Evolutionary conservation across 23 tunicate genomes (phyloP), one percentile per base, ranked within the genome.

Genomic region (Phallusia fumigata): DNA sequence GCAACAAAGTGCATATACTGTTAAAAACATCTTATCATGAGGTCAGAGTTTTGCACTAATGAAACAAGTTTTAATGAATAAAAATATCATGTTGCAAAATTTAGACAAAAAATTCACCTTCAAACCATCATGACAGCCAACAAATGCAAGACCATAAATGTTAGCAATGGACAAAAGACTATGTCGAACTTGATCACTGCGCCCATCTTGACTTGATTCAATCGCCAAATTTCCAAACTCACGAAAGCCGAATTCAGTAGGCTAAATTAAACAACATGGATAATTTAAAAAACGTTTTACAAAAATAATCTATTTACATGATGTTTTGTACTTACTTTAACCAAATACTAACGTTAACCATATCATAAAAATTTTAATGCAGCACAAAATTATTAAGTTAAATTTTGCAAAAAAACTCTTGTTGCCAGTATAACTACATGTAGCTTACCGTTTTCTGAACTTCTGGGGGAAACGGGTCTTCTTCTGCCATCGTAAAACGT

Each of bases 401-500:
- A n/a, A n/a, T n/a, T n/a, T n/a, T n/a, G n/a, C n/a, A n/a, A n/a
- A n/a, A n/a, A n/a, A n/a, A n/a, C n/a, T n/a, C n/a, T n/a, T n/a
- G n/a, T n/a, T n/a, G n/a, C n/a, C n/a, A n/a, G n/a, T n/a, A 40
- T 10, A 40, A 40, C 5, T 22, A 10, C 18, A 12, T 31, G 35
- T 24, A 11, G 77, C 94, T 75, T 75, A 89, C 94, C 64, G 31
- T 28, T 84, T 84, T 84, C 65, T 89, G 88, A 0, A 53, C 58
- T 84, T 89, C 88, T 1, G 94, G 94, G n/a, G 94, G 94, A 84
- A 89, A 89, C 6, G 82, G 76, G 30, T 89, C 94, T 33, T 89
- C 94, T 36, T 88, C 91, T 45, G 84, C 94, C 30, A 40, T 40
- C 10, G 47, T 10, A 40, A 40, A 40, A 40, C 10, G 10, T 40